Evolutionary conservation across 2,888 invertebrate species (phyloP), one percentile per base, ranked within the genome.

Genomic region (Harpalus rubripes): DNA sequence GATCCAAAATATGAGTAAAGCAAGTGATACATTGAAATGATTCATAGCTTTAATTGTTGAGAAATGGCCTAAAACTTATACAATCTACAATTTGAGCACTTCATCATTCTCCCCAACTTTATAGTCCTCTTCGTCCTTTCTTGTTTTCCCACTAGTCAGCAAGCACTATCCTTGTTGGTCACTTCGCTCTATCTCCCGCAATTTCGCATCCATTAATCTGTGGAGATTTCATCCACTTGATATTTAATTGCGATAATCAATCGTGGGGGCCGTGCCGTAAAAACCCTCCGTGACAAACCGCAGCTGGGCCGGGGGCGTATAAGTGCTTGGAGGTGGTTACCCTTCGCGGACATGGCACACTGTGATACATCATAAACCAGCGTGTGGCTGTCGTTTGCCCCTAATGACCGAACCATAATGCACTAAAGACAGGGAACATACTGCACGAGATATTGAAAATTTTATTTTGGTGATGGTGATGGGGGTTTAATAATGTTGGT

Each of bases 181-280:
- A 52, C 44, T 52, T 52, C 10, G 4, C 44, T 32, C 32, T 6
- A 5, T 32, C 32, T 32, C 32, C 32, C 63, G 26, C 26, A 63
- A 26, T 63, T 63, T 63, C 26, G 5, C 12, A 26, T 63, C 68
- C 68, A 68, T 68, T 68, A 68, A 68, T 68, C 68, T 68, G 7
- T 68, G 68, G n/a, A 68, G 68, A 68, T 68, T 68, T 68, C n/a
- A 68, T 68, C 68, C 68, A 68, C 68, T 68, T 68, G 15, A 39
- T 68, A 68, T 68, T 68, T 68, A 68, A 68, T 68, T 68, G 39
- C 68, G 32, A 68, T 68, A 68, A 68, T 68, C 68, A 68, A 68
- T 68, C 68, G 68, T 68, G 32, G n/a, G n/a, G 68, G 26, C 26
- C 26, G 22, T 3, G 22, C 32, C 65, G n/a, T 68, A 68, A 68